These are phyloP conservation scores for Caenorhabditis elegans DNA, from an alignment of 1,140 invertebrate genomes.

Conservation along the genomic window DNA sequence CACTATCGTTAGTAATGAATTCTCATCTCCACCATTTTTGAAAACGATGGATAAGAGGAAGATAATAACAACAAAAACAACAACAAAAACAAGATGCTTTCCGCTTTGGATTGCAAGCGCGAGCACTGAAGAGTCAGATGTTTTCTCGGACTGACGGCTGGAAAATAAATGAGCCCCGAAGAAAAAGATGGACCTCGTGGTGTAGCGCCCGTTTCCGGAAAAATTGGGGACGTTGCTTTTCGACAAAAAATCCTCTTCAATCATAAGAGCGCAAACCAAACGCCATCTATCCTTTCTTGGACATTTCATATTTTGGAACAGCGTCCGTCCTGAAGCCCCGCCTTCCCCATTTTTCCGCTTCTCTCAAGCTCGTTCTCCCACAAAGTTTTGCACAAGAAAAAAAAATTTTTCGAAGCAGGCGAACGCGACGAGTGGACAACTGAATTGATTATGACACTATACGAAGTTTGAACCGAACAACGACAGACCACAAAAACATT, in stretches of 20 bases:
- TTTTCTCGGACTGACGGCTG: not conserved
- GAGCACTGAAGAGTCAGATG: not conserved
- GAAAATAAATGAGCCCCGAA: not conserved
- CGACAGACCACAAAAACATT: not conserved
- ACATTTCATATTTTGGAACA: not conserved
- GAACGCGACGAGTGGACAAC: constrained; percentile 15
- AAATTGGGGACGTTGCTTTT: not conserved
- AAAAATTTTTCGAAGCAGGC: not conserved
- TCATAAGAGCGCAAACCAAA: not conserved
- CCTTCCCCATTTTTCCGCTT: not conserved
- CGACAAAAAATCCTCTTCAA: not conserved
- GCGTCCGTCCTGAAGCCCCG: not conserved
- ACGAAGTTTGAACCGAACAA: constrained; percentile 9
- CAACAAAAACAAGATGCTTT: constrained; percentile 18
- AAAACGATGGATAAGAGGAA: not conserved
- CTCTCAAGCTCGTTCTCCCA: not conserved
- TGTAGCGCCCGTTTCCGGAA: not conserved
- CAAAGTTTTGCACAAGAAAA: constrained; percentile 17
- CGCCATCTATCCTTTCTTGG: not conserved
- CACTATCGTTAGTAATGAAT: no score
- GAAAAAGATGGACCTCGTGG: not conserved
- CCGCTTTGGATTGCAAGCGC: not conserved
- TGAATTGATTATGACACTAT: constrained; percentile 17
- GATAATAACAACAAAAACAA: constrained; percentile 3
- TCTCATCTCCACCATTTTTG: not conserved